Base-by-base conservation (phyloP, 2,113 vertebrate species). In the Emydocephalus ijimae region DNA sequence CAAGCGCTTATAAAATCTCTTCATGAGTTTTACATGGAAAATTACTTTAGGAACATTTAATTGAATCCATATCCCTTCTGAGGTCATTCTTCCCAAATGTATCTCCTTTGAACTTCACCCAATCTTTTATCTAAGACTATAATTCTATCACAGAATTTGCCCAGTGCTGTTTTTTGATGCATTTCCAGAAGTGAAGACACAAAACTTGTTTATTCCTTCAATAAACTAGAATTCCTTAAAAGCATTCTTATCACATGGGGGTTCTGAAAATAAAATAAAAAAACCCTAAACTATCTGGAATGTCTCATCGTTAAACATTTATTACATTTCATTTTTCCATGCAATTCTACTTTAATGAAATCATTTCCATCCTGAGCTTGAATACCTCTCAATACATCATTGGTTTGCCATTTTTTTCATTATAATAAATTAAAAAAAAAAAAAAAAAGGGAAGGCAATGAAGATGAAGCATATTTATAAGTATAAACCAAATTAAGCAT, bases 1-100 rank as follows among this genome's bases (percentile, higher is more conserved):
- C 21, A 52, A 48, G 81, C 3, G 48, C 69, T n/a, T 56, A n/a
- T 59, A 64, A 87, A 91, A 91, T 29, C 85, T 48, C 91, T 50
- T 57, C 45, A 61, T 91, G 26, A 34, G 45, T 34, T 61, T 61
- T 48, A 64, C 14, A 12, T 48, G 59, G 18, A 61, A 91, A 91
- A 57, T 61, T 87, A 91, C 91, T 85, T 85, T 45, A 91, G 52
- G 24, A 91, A 45, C 34, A 87, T 61, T 87, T 52, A 61, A 91
- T 29, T 26, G 34, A 9, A 59, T 50, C 85, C 85, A 12, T 61
- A 34, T 91, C 55, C 34, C 21, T 20, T 87, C 10, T 91, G 45
- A 50, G 86, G 43, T 34, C 59, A 57, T 34, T 91, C 45, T 87
- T 7, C 20, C 18, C 1, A 7, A 29, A 52, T 52, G 48, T 23